phyloP scores from a whole-genome alignment of 53 echinoderm and acorn worm species.

The Crossaster papposus region DNA sequence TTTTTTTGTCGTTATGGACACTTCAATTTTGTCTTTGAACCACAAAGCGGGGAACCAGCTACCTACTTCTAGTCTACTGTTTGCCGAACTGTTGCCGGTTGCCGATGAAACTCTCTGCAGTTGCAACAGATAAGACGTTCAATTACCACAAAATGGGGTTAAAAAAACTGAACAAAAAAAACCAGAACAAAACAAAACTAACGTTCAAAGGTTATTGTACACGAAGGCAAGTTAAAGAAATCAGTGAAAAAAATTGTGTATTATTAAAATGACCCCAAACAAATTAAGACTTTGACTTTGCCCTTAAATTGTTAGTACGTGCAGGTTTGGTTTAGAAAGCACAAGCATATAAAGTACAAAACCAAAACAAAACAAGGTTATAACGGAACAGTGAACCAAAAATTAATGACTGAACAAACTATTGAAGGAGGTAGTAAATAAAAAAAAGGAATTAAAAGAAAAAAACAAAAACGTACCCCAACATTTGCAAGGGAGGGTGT shows the following conservation, averaged over 20 bases:
- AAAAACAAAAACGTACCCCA: constrained; percentile 45
- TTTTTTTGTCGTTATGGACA: not conserved
- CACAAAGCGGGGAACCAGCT: constrained; percentile 55
- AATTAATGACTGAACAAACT: not conserved
- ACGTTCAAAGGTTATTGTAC: not conserved
- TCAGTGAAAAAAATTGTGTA: not conserved
- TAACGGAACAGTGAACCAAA: not conserved
- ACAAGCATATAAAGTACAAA: too few species aligned
- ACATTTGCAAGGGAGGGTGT: constrained; percentile 55
- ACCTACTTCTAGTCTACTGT: constrained; percentile 63
- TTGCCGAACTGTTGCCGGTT: constrained; percentile 32
- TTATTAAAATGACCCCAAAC: too few species aligned
- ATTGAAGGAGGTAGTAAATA: not conserved
- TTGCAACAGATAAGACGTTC: not conserved
- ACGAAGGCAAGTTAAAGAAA: not conserved
- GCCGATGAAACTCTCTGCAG: constrained; percentile 53
- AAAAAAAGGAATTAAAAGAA: constrained; percentile 15
- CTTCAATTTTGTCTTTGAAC: constrained; percentile 21
- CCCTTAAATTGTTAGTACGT: constrained; percentile 19
- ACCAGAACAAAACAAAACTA: too few species aligned
- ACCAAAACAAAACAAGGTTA: not conserved
- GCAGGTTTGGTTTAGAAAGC: not conserved
- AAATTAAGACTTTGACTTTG: not conserved
- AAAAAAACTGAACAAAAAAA: constrained; percentile 1
- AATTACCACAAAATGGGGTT: not conserved